phyloP scores from a whole-genome alignment of 2,888 invertebrate genomes.

The Hemicrepidius hirtus region DNA sequence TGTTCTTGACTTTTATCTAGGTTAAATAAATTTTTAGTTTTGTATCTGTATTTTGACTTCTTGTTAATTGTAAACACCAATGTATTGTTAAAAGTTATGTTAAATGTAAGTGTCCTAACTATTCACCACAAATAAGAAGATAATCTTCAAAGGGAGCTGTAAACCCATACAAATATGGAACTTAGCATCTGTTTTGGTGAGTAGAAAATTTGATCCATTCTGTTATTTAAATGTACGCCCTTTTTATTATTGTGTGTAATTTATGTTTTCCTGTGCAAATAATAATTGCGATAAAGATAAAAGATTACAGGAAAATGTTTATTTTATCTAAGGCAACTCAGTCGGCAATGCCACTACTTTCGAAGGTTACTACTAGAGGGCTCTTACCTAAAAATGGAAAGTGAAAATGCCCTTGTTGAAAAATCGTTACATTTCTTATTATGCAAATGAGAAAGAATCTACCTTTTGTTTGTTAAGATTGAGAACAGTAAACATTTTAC shows the following conservation, averaged over 20 bases:
- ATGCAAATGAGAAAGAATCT: no score
- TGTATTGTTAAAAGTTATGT: neutral
- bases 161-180: neutral
- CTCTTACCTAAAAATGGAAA: neutral
- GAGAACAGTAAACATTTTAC: no score
- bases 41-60: neutral
- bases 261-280: slow-evolving; percentile 19
- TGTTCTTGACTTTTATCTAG: slow-evolving; percentile 13
- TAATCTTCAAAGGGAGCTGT: neutral
- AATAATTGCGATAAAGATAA: slow-evolving; percentile 7
- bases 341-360: slow-evolving; percentile 27
- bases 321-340: slow-evolving; percentile 21
- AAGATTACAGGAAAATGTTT: slow-evolving; percentile 34
- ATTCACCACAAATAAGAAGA: neutral
- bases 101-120: slow-evolving; percentile 15
- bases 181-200: neutral
- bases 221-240: slow-evolving; percentile 7
- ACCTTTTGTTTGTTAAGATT: no score
- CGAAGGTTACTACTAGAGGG: slow-evolving; percentile 8
- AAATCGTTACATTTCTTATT: no score
- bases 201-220: neutral
- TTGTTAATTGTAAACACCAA: neutral
- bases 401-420: no score
- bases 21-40: slow-evolving; percentile 6
- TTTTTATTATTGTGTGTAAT: neutral